These are phyloP conservation scores for Caprella mutica DNA, from an alignment of 2,888 invertebrate genomes.

Conservation along the genomic window DNA sequence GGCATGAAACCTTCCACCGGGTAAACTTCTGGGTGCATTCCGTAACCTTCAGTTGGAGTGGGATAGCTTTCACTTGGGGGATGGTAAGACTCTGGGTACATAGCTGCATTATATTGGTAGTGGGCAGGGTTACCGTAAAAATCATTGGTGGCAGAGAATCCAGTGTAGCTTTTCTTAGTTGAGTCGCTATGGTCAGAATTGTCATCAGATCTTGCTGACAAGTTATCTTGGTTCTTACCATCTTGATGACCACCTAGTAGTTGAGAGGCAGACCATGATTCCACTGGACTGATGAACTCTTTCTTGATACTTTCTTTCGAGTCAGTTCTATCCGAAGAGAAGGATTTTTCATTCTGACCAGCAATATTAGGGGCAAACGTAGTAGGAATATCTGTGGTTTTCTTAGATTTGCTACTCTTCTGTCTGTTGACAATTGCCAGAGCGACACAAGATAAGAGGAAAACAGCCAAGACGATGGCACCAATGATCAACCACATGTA, in stretches of 20 bases:
- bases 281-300: conserved; percentile 31
- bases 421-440: conserved; percentile 6
- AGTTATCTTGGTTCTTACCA: conserved; percentile 19
- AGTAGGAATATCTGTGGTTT: conserved; percentile 15
- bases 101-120: conserved; percentile 21
- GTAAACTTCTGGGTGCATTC: conserved; percentile 18
- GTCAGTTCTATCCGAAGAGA: conserved; percentile 19
- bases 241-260: conserved; percentile 25
- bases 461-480: conserved; percentile 26
- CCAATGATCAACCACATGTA: conserved; percentile 27
- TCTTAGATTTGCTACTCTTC: conserved; percentile 21
- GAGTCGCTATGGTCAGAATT: conserved; percentile 31
- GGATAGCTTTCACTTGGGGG: conserved; percentile 19
- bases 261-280: conserved; percentile 34
- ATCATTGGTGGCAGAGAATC: conserved; percentile 14
- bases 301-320: conserved; percentile 26
- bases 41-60: conserved; percentile 21
- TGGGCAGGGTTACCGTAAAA: conserved; percentile 20
- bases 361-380: conserved; percentile 22
- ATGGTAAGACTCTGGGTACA: conserved; percentile 13
- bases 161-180: conserved; percentile 28
- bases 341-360: conserved; percentile 18
- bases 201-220: conserved; percentile 28
- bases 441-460: conserved; percentile 13
- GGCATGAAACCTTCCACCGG: conserved; percentile 14